phyloP scores from a whole-genome alignment of 2,113 vertebrate species.

The Dipodomys ordii region DNA sequence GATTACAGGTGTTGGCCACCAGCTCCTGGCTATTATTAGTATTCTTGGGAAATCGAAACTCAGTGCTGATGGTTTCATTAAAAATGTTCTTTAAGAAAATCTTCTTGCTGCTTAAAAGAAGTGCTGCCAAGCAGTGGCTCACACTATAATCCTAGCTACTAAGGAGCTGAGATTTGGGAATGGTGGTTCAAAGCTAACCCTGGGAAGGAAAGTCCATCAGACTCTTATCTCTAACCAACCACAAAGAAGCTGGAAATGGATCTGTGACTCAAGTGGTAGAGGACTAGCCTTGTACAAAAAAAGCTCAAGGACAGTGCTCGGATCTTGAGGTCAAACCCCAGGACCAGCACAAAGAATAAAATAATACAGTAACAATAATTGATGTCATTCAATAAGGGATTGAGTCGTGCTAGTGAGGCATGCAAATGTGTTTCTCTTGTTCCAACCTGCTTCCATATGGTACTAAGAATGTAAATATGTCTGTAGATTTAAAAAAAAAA shows the following conservation, averaged over 20 bases:
- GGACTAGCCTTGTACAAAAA: too few species aligned
- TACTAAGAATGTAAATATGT: constrained; percentile 18
- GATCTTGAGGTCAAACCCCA: too few species aligned
- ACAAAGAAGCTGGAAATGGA: too few species aligned
- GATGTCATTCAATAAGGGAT: neutral
- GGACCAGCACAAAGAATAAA: neutral
- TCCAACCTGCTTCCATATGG: neutral
- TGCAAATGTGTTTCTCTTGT: neutral
- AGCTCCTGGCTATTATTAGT: neutral
- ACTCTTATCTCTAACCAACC: too few species aligned
- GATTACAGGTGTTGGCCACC: too few species aligned
- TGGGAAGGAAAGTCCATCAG: too few species aligned
- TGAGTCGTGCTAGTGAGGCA: neutral
- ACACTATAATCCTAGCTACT: too few species aligned
- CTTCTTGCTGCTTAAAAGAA: neutral
- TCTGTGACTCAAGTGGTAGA: too few species aligned
- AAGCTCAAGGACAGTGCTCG: too few species aligned
- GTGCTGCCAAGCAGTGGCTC: too few species aligned
- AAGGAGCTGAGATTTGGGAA: too few species aligned
- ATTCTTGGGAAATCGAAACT: neutral
- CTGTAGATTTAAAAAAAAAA: neutral
- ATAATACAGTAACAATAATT: neutral
- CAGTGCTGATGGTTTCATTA: neutral
- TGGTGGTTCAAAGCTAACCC: too few species aligned
- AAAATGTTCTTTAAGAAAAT: neutral